Percentiles rank a stretch among this genome's conserved stretches.
Conservation (phyloP, 2,888 invertebrate genomes). For the Agrotis clavis region DNA sequence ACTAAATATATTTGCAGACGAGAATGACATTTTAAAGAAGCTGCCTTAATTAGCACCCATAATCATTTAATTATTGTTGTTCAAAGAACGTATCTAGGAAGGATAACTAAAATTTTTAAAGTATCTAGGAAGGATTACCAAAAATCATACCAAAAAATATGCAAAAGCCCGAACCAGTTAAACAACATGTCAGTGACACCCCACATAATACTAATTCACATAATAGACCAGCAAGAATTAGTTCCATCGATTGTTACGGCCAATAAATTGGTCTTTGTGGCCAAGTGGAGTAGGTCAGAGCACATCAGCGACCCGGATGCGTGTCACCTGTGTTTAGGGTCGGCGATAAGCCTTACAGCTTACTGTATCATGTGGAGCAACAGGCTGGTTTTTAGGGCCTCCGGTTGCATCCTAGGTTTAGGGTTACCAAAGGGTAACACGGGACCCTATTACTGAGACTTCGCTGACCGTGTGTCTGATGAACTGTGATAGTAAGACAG, state of each 20-base stretch:
- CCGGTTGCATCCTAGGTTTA: neutral
- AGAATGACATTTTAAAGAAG: too few species aligned
- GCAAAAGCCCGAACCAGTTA: neutral
- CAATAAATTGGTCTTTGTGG: constrained; percentile 57
- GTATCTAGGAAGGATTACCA: too few species aligned
- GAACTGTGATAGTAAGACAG: too few species aligned
- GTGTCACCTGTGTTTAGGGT: constrained; percentile 55
- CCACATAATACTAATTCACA: constrained; percentile 33
- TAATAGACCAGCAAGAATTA: constrained; percentile 47
- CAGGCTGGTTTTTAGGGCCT: neutral
- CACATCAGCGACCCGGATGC: constrained; percentile 58
- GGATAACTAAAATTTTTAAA: too few species aligned
- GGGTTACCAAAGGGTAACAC: too few species aligned
- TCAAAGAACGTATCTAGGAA: too few species aligned
- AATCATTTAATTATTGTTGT: too few species aligned
- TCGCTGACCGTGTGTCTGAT: too few species aligned
- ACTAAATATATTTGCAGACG: too few species aligned
- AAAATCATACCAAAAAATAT: neutral
- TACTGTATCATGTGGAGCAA: constrained; percentile 13
- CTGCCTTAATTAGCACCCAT: too few species aligned
- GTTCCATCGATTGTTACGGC: constrained; percentile 60
- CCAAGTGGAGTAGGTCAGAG: constrained; percentile 58
- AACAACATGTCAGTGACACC: neutral
- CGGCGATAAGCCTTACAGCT: constrained; percentile 9
- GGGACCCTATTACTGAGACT: too few species aligned